These are phyloP conservation scores for Helleia helle DNA, from an alignment of 2,888 invertebrate genomes.

Conservation along the genomic window DNA sequence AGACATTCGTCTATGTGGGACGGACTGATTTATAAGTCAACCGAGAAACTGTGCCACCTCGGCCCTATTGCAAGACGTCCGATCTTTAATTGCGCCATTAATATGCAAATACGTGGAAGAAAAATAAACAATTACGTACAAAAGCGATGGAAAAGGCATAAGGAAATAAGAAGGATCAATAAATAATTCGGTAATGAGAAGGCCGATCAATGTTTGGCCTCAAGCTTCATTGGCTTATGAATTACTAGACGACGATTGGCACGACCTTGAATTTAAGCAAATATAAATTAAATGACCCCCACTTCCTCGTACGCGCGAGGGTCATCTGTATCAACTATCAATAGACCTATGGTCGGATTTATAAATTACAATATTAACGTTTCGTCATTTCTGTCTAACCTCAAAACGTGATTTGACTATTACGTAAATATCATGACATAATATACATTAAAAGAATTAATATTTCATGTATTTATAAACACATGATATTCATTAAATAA, in stretches of 20 bases:
- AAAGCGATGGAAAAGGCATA: slow-evolving; percentile 15
- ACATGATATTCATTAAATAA: no score
- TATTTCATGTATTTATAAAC: no score
- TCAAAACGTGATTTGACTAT: no score
- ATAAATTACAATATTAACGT: background rate
- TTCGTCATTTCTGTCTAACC: no score
- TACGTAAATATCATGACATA: no score
- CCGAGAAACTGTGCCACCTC: slow-evolving; percentile 67
- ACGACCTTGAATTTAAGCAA: slow-evolving; percentile 63
- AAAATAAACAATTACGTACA: slow-evolving; percentile 19
- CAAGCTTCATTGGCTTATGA: slow-evolving; percentile 58
- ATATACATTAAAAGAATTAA: no score
- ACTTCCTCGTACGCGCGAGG: slow-evolving; percentile 60
- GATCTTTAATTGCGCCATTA: slow-evolving; percentile 54
- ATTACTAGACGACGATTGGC: slow-evolving; percentile 63
- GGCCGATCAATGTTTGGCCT: slow-evolving; percentile 45
- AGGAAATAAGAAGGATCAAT: slow-evolving; percentile 21
- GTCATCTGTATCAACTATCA: slow-evolving; percentile 38
- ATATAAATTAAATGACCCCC: slow-evolving; percentile 61
- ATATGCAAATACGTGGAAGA: slow-evolving; percentile 42
- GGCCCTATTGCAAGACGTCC: slow-evolving; percentile 54
- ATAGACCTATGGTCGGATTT: slow-evolving; percentile 28
- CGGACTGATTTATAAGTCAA: slow-evolving; percentile 64
- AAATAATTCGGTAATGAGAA: slow-evolving; percentile 33
- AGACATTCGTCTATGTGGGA: slow-evolving; percentile 61